Conservation (phyloP, 2,797 vertebrate genomes). For the Artibeus jamaicensis region DNA sequence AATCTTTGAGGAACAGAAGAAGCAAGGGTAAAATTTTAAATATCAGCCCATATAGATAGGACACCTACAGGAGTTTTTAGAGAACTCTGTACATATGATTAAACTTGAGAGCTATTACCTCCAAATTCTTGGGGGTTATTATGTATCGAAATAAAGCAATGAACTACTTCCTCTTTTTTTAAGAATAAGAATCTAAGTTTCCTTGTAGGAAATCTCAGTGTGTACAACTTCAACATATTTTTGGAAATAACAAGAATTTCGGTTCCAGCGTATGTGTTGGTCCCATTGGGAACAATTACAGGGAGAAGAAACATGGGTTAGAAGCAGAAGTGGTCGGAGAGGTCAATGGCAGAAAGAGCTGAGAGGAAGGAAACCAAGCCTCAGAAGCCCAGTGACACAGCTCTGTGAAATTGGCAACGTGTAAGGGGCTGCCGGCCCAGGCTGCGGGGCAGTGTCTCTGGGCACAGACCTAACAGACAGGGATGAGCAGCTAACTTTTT, state of each 20-base stretch:
- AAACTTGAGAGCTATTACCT: background rate
- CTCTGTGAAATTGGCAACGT: background rate
- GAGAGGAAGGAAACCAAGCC: background rate
- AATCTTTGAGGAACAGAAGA: background rate
- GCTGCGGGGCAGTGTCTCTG: background rate
- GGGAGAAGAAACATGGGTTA: background rate
- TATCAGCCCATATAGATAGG: background rate
- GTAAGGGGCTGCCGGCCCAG: background rate
- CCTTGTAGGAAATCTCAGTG: background rate
- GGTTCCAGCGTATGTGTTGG: background rate
- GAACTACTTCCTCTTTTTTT: background rate
- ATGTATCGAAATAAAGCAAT: background rate
- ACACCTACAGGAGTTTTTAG: background rate
- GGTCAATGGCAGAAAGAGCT: background rate
- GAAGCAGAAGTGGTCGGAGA: background rate
- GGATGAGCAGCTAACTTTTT: background rate
- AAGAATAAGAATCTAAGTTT: background rate
- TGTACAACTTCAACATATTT: background rate
- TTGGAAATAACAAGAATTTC: background rate
- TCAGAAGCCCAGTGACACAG: background rate
- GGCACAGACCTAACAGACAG: background rate
- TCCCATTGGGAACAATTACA: background rate
- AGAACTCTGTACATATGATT: background rate
- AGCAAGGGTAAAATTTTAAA: constrained; percentile 15
- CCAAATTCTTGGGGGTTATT: background rate